Evolutionary conservation across 2,113 vertebrate species (phyloP).

Genomic region (Hyla sarda): DNA sequence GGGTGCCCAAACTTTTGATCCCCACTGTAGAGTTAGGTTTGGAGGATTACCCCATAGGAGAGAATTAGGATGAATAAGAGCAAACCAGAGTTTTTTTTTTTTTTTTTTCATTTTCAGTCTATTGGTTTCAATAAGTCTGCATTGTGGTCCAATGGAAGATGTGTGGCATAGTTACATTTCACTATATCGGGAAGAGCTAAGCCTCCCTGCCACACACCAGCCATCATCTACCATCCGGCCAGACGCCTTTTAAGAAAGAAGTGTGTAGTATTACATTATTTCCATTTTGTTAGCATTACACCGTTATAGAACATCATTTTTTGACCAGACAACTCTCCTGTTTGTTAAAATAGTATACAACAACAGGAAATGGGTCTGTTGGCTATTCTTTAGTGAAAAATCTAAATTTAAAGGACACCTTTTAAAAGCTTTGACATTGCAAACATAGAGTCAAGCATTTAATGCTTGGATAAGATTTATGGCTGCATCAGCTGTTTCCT

Average conservation of each 20-base stretch:
- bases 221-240: neutral
- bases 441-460: neutral
- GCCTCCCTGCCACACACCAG: neutral
- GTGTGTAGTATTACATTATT: neutral
- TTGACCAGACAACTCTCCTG: neutral
- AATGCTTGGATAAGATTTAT: slow-evolving; percentile 17
- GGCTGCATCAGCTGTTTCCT: slow-evolving; percentile 17
- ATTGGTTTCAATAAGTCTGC: too few species aligned
- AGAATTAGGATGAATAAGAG: too few species aligned
- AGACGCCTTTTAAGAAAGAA: neutral
- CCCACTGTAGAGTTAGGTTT: too few species aligned
- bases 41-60: too few species aligned
- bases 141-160: too few species aligned
- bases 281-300: neutral
- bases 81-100: too few species aligned
- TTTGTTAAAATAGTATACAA: neutral
- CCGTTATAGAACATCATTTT: neutral
- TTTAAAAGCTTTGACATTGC: neutral
- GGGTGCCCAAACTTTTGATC: too few species aligned
- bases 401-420: neutral
- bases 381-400: too few species aligned
- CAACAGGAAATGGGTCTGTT: too few species aligned
- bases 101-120: too few species aligned
- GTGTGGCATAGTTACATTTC: too few species aligned
- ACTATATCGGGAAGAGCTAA: too few species aligned